These are phyloP conservation scores for Drosophila antonietae DNA, from an alignment of 2,888 invertebrate species.

Conservation along the genomic window DNA sequence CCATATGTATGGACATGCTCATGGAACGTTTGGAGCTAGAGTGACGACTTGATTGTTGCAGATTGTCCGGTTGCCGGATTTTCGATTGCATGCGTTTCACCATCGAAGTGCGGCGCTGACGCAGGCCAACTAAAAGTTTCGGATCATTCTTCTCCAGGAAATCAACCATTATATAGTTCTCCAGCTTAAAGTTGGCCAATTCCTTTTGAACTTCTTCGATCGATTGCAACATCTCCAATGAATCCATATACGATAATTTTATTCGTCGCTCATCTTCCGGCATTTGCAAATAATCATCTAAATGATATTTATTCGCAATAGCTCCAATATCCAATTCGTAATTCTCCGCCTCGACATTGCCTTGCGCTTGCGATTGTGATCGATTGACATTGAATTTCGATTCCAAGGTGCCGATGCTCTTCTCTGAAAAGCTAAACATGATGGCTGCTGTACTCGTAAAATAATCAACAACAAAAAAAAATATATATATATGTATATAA, in stretches of 20 bases:
- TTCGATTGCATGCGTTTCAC: conserved; percentile 44
- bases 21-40: conserved; percentile 64
- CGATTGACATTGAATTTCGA: conserved; percentile 8
- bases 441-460: background rate
- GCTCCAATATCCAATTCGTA: conserved; percentile 62
- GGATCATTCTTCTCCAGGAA: conserved; percentile 83
- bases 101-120: conserved; percentile 65
- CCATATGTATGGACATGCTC: conserved; percentile 46
- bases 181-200: conserved; percentile 71
- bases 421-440: conserved; percentile 28
- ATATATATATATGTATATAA: background rate
- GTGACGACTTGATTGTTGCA: conserved; percentile 50
- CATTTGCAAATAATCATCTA: conserved; percentile 55
- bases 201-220: conserved; percentile 74
- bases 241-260: conserved; percentile 64
- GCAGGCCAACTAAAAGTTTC: conserved; percentile 78
- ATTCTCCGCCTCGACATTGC: background rate
- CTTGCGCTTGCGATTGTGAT: background rate
- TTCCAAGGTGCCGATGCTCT: background rate
- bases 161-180: conserved; percentile 80
- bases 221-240: conserved; percentile 71
- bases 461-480: background rate
- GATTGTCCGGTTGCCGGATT: conserved; percentile 7
- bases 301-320: conserved; percentile 58
- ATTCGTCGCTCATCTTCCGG: conserved; percentile 51